A percentile compares a stretch with the other conserved stretches of the same genome.
These are phyloP conservation scores for Pegoplata infirma DNA, from an alignment of 2,888 invertebrate genomes.

Conservation along the genomic window DNA sequence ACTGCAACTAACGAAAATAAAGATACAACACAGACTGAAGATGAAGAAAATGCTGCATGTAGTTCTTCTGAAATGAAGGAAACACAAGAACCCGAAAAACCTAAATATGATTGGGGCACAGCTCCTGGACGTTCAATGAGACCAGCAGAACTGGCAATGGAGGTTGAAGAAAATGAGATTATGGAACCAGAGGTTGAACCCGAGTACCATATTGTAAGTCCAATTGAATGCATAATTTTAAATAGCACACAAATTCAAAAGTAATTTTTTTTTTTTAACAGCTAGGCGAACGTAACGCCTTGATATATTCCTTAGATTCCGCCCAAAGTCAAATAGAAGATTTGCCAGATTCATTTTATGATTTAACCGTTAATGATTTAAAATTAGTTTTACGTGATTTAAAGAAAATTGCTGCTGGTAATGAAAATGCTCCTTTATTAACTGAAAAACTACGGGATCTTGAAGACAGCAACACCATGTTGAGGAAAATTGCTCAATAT, in stretches of 20 bases:
- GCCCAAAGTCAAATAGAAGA: slow-evolving; percentile 84
- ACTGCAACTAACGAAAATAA: slow-evolving; percentile 66
- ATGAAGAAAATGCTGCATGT: slow-evolving; percentile 6
- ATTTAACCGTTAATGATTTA: slow-evolving; percentile 90
- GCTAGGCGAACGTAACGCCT: slow-evolving; percentile 87
- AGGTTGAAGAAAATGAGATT: slow-evolving; percentile 50
- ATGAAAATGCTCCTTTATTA: slow-evolving; percentile 86
- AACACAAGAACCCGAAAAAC: slow-evolving; percentile 49
- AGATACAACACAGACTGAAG: not conserved
- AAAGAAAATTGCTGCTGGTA: slow-evolving; percentile 81
- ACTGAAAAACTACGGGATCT: slow-evolving; percentile 83
- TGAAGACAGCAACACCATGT: slow-evolving; percentile 80
- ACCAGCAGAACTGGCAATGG: slow-evolving; percentile 45
- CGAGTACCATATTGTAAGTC: slow-evolving; percentile 71
- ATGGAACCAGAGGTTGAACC: slow-evolving; percentile 66
- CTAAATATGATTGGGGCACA: slow-evolving; percentile 74
- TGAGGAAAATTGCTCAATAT: slow-evolving; percentile 83
- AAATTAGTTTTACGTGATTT: slow-evolving; percentile 86
- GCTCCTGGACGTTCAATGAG: slow-evolving; percentile 71
- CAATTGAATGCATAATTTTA: too few species aligned
- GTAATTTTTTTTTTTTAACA: too few species aligned
- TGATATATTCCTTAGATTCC: slow-evolving; percentile 84
- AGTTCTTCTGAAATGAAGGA: slow-evolving; percentile 16
- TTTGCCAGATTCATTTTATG: slow-evolving; percentile 92
- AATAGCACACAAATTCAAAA: too few species aligned